Evolutionary conservation across 30 jellyfish, hydroid and myxozoan genomes (phyloP).

Genomic region (Pseudorhiza aurosa): DNA sequence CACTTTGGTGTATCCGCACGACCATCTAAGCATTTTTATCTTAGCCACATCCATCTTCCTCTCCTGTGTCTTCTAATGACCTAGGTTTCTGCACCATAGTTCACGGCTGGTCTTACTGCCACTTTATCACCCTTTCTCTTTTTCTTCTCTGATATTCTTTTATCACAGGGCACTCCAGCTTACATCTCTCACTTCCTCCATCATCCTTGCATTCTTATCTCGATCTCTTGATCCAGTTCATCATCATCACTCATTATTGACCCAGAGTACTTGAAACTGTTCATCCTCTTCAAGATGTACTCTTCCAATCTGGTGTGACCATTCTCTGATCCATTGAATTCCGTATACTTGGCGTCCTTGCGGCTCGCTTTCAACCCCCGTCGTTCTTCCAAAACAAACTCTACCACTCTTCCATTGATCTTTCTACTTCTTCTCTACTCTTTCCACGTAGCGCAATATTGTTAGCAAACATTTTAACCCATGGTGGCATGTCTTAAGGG

Average conservation of each 20-base stretch:
- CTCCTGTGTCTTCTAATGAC: no score
- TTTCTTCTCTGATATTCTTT: neutral
- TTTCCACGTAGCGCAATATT: neutral
- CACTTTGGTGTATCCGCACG: no score
- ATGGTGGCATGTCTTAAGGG: neutral
- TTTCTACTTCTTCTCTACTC: neutral
- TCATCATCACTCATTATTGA: neutral
- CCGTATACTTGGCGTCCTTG: slow-evolving; percentile 14
- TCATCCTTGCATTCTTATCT: neutral
- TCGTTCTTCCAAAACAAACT: slow-evolving; percentile 2
- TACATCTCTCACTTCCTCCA: neutral
- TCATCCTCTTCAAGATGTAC: no score
- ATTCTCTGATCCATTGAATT: neutral
- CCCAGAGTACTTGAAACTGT: slow-evolving; percentile 17
- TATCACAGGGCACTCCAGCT: neutral
- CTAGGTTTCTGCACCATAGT: slow-evolving; percentile 1
- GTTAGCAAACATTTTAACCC: slow-evolving; percentile 1
- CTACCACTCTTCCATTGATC: neutral
- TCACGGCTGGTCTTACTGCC: slow-evolving; percentile 37
- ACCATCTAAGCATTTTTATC: no score
- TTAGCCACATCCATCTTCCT: no score
- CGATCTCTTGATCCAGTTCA: neutral
- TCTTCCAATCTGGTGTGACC: no score
- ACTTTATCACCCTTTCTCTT: neutral
- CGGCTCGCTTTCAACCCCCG: slow-evolving; percentile 8